phyloP scores from a whole-genome alignment of 2,113 vertebrate species.

The Chaetodon auriga region DNA sequence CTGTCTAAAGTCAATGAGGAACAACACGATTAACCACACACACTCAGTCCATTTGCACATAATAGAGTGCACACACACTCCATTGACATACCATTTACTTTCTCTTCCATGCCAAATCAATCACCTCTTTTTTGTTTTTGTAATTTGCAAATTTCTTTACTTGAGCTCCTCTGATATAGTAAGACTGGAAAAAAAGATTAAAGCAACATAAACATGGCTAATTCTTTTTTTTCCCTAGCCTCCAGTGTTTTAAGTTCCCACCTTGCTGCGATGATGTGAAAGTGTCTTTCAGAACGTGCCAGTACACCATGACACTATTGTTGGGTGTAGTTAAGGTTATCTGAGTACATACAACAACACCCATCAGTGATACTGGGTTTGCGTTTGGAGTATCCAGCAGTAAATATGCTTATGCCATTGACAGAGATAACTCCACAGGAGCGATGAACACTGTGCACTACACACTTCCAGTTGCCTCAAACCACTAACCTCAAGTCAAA shows the following conservation, averaged over 20 bases:
- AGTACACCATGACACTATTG: not conserved
- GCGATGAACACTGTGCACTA: not conserved
- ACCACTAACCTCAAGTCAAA: not conserved
- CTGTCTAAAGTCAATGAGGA: not conserved
- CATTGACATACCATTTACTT: not conserved
- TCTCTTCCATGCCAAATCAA: not conserved
- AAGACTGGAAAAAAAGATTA: not conserved
- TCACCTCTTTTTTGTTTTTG: not conserved
- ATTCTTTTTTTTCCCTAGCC: too few relatives aligned
- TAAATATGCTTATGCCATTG: not conserved
- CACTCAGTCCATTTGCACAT: not conserved
- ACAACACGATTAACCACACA: slow-evolving; percentile 14
- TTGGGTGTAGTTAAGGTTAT: not conserved
- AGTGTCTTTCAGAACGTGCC: not conserved
- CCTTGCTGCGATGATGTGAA: not conserved
- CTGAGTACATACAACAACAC: not conserved
- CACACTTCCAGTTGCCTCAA: not conserved
- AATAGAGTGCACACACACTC: slow-evolving; percentile 1
- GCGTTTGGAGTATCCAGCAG: not conserved
- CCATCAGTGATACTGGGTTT: not conserved
- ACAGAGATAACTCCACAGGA: not conserved
- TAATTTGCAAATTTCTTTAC: not conserved
- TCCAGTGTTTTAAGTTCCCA: too few relatives aligned
- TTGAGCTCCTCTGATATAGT: not conserved
- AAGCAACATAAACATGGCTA: not conserved